Evolutionary conservation across 1,140 invertebrate genomes (phyloP), one percentile per base, ranked within the genome.

Genomic region (Drosophila orosa): DNA sequence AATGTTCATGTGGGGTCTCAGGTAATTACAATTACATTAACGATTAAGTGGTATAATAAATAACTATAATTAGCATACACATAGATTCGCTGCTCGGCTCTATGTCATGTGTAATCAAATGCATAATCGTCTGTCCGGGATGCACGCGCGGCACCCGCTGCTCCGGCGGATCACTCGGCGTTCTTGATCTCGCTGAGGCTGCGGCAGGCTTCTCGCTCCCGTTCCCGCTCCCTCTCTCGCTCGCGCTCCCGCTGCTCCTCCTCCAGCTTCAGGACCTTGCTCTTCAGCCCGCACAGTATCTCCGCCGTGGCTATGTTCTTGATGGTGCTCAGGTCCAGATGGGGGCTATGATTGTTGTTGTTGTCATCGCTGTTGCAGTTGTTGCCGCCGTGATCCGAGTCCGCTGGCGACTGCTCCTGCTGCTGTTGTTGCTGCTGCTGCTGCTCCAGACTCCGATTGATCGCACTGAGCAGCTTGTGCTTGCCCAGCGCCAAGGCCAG

Each of bases 271-370:
- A 91, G 90, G 33, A 91, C 90, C 62, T 91, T 91, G 63, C 83
- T 91, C 80, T 91, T 91, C 0, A 91, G 74, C 3, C 90, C 90
- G 35, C 90, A 91, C 15, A 91, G 47, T 15, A 91, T 91, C 62
- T 91, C 90, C 5, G 90, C 90, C 8, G 90, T 91, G 48, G 90
- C 90, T 50, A 91, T 91, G 55, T 89, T 91, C 68, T 91, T 91
- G 24, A 91, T 91, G 15, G 90, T 89, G 57, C 90, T 91, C 77
- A 91, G 45, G 59, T 91, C 90, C 42, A 91, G 40, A 40, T 91
- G 85, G 6, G 63, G 75, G 71, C 80, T 82, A 50, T 87, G 84
- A 40, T 87, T 90, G 52, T 90, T 90, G 68, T 83, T 89, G 56
- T 68, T 67, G 35, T 80, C 63, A 55, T 80, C 72, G 27, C 42